Conservation (phyloP, 2,113 vertebrate species). For the Arothron firmamentum region DNA sequence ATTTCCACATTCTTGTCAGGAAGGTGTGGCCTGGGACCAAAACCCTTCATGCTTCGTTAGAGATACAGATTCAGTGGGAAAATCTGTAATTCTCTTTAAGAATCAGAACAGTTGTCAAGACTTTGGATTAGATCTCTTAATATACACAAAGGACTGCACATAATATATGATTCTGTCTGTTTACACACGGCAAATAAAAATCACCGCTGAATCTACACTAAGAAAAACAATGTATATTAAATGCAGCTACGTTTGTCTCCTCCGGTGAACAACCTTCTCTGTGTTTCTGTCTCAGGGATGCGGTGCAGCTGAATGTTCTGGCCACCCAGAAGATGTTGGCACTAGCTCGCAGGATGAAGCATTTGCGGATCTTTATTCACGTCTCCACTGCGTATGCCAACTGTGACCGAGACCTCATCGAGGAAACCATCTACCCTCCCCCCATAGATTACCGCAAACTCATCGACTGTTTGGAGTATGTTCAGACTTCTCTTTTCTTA, state of each 20-base stretch:
- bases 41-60: too few species aligned
- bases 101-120: too few species aligned
- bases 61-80: too few species aligned
- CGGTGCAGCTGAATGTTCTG: conserved; percentile 92
- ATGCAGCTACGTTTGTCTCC: too few species aligned
- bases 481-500: background rate
- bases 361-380: conserved; percentile 91
- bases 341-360: conserved; percentile 87
- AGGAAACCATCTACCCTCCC: conserved; percentile 89
- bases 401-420: conserved; percentile 90
- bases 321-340: conserved; percentile 88
- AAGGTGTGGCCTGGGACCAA: too few species aligned
- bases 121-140: too few species aligned
- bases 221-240: background rate
- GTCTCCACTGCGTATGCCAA: conserved; percentile 97
- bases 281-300: conserved; percentile 76
- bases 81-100: too few species aligned
- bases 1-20: too few species aligned
- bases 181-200: background rate
- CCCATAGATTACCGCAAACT: conserved; percentile 92
- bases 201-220: too few species aligned
- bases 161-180: background rate
- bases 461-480: conserved; percentile 91
- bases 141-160: background rate
- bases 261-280: background rate